phyloP scores from a whole-genome alignment of 2,888 invertebrate species.

The Gari tellinella region DNA sequence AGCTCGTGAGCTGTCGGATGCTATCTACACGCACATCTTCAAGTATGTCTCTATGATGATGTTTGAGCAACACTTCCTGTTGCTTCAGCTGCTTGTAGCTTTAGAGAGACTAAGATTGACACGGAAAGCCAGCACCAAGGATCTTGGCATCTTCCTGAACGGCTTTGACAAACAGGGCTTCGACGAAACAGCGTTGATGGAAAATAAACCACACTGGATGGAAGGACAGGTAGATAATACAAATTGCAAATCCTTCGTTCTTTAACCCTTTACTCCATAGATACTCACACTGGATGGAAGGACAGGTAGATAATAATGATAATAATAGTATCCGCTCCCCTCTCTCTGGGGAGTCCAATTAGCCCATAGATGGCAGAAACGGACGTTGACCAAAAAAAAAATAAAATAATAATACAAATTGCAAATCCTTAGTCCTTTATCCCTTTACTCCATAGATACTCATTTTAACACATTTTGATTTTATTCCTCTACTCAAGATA shows the following conservation, averaged over 20 bases:
- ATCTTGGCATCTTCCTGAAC: slow-evolving; percentile 81
- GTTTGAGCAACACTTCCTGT: slow-evolving; percentile 79
- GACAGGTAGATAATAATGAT: slow-evolving; percentile 65
- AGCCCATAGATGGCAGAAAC: too few relatives aligned
- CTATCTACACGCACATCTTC: slow-evolving; percentile 76
- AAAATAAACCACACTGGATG: slow-evolving; percentile 80
- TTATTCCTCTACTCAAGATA: too few relatives aligned
- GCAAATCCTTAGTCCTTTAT: too few relatives aligned
- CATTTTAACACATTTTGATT: too few relatives aligned
- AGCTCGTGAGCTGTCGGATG: slow-evolving; percentile 80
- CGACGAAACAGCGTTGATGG: slow-evolving; percentile 71
- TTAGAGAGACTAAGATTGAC: slow-evolving; percentile 77
- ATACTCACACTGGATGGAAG: slow-evolving; percentile 74
- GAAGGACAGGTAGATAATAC: slow-evolving; percentile 73
- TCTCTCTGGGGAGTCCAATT: too few relatives aligned
- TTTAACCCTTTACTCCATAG: too few relatives aligned
- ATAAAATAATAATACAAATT: too few relatives aligned
- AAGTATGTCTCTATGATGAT: slow-evolving; percentile 79
- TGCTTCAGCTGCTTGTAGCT: slow-evolving; percentile 79
- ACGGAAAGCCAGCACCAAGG: slow-evolving; percentile 77
- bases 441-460: background rate
- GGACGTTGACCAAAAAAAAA: too few relatives aligned
- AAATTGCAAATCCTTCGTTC: too few relatives aligned
- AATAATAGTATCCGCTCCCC: background rate
- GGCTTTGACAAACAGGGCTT: slow-evolving; percentile 79